Evolutionary conservation across 2,888 invertebrate genomes (phyloP), one percentile per base, ranked within the genome.

Genomic region (Cinara cedri): DNA sequence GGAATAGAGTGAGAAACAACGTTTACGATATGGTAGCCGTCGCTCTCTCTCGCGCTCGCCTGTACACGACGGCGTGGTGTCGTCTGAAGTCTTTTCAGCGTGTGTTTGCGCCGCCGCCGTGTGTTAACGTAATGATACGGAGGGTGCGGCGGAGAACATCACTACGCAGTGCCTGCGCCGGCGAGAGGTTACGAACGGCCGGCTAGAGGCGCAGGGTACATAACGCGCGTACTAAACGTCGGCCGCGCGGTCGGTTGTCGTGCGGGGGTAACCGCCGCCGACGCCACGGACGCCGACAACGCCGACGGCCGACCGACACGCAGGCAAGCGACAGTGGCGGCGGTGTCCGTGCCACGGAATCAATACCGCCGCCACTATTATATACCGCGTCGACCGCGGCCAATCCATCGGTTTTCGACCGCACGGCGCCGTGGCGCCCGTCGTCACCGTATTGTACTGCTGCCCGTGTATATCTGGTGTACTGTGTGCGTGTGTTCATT

Each of bases 341-440:
- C 51, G 62, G 78, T 78, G 68, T 70, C 51, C 60, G 68, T 51
- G 68, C 68, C n/a, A 55, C n/a, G 68, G 78, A 78, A 78, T 78
- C 78, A 78, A 78, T 78, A 78, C 78, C 76, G n/a, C 10, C 65
- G 44, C 51, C 21, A 42, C 57, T 42, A n/a, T n/a, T n/a, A 34
- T 34, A 34, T 49, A 26, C 26, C 26, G n/a, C 44, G 4, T 19
- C 68, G 14, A 11, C 46, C 66, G 66, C 46, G 24, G 76, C 76
- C 68, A 57, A 76, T 76, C 68, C 60, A 78, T 78, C 78, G 70
- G 78, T 78, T 78, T 78, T 70, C 78, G 78, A 70, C 78, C 78
- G 62, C 78, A 62, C 70, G 78, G 60, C 78, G 78, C 78, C 78
- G 70, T 42, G 60, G 60, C 70, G 78, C 19, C 19, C 78, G 78